These are phyloP conservation scores for Gulo gulo DNA, from an alignment of 2,113 vertebrate species.

Conservation along the genomic window DNA sequence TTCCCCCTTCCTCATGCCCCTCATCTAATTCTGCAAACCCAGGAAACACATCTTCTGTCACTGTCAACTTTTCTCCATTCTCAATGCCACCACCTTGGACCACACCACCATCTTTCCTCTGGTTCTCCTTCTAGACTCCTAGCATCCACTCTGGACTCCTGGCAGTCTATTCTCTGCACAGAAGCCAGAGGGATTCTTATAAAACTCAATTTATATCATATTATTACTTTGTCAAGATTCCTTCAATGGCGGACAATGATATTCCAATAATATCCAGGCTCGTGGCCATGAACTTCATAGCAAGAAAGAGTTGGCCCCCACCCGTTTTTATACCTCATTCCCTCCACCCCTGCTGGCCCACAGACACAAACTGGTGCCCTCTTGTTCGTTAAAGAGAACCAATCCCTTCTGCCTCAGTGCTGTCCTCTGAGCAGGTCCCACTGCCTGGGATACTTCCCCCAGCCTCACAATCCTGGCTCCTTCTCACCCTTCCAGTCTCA, in stretches of 20 bases:
- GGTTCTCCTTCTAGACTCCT: background rate
- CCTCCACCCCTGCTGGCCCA: no score
- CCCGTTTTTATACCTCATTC: background rate
- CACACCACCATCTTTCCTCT: background rate
- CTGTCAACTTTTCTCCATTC: background rate
- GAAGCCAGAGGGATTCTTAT: background rate
- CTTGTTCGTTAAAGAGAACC: background rate
- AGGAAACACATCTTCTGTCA: background rate
- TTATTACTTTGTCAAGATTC: background rate
- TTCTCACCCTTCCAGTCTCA: background rate
- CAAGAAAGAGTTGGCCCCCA: no score
- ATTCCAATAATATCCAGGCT: background rate
- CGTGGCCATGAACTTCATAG: background rate
- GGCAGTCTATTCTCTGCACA: background rate
- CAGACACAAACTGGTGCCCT: background rate
- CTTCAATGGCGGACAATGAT: background rate
- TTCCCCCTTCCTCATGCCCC: background rate
- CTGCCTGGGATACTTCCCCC: background rate
- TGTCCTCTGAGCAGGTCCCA: background rate
- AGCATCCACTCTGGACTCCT: fast-evolving
- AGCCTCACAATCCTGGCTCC: background rate
- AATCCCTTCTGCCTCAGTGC: background rate
- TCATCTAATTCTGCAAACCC: background rate
- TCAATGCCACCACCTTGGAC: background rate
- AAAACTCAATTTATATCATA: background rate